Base-by-base conservation (phyloP, 2,888 invertebrate genomes). In the Linyphia triangularis region DNA sequence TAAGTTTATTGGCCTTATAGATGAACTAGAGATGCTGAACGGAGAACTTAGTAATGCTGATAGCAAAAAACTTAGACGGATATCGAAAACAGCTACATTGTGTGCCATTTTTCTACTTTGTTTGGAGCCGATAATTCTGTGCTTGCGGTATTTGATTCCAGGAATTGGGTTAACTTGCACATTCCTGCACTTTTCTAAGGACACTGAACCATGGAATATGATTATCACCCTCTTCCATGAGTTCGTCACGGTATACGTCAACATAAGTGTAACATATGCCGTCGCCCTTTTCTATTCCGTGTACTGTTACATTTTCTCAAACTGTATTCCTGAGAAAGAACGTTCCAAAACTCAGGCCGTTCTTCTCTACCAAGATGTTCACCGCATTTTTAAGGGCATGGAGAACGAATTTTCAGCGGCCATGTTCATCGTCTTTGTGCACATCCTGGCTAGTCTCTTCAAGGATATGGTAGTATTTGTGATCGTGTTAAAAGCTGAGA, bases 381-480 rank as follows among this genome's bases (percentile, higher is more conserved):
- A 67, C 1, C 43, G 63, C 37, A 67, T 79, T 10, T 79, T 79
- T 57, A 43, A 67, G 24, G 16, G 22, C 4, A 73, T 84, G 0
- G 75, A 84, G 75, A 33, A 75, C 3, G 65, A 51, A 9, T 7
- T 84, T 2, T 84, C 84, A 2, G n/a, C 28, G 5, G n/a, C 24
- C 6, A 84, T 84, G 7, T 51, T 75, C 5, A 33, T 75, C 24
- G 57, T 75, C 24, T 84, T 84, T 19, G 57, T 28, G 0, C 84
- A 84, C 24, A 26, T 75, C 5, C 57, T 75, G n/a, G 65, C 51
- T 22, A 84, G 67, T 67, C 84, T 84, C 4, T 84, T 84, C 43
- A 84, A 84, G 43, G 84, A 84, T 43, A 65, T 75, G 28, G 57
- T 61, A 0, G 40, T 84, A 2, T 67, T 84, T 0, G 63, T 84